phyloP scores from a whole-genome alignment of 2,888 invertebrate species.

The Crepidodera aurea region DNA sequence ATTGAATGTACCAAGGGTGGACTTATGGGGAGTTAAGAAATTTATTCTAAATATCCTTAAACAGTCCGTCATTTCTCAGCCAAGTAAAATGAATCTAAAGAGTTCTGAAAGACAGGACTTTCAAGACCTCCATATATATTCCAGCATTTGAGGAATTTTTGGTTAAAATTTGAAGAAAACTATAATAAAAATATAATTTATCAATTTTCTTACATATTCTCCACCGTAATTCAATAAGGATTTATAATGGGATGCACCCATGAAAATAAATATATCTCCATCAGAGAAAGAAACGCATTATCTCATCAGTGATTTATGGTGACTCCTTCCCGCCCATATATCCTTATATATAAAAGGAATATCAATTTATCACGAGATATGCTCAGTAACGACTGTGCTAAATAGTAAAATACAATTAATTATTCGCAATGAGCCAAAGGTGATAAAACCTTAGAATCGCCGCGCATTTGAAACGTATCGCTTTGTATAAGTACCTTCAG shows the following conservation, averaged over 20 bases:
- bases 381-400: constrained; percentile 30
- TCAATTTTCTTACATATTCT: too few relatives aligned
- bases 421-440: constrained; percentile 29
- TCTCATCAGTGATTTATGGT: constrained; percentile 36
- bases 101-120: too few relatives aligned
- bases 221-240: not conserved
- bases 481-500: constrained; percentile 20
- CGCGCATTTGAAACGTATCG: constrained; percentile 16
- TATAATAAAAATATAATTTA: too few relatives aligned
- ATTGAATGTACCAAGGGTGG: too few relatives aligned
- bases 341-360: constrained; percentile 30
- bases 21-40: too few relatives aligned
- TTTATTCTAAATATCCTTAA: too few relatives aligned
- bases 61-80: too few relatives aligned
- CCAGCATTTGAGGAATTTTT: too few relatives aligned
- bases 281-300: constrained; percentile 25
- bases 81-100: too few relatives aligned
- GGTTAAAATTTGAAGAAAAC: too few relatives aligned
- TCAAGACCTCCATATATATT: too few relatives aligned
- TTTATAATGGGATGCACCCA: not conserved
- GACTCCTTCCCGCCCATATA: constrained; percentile 32
- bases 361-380: constrained; percentile 29
- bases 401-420: constrained; percentile 29
- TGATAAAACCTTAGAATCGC: constrained; percentile 29
- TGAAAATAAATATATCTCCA: constrained; percentile 20